These are phyloP conservation scores for Ochotona curzoniae DNA, from an alignment of 2,113 vertebrate species.

Conservation along the genomic window DNA sequence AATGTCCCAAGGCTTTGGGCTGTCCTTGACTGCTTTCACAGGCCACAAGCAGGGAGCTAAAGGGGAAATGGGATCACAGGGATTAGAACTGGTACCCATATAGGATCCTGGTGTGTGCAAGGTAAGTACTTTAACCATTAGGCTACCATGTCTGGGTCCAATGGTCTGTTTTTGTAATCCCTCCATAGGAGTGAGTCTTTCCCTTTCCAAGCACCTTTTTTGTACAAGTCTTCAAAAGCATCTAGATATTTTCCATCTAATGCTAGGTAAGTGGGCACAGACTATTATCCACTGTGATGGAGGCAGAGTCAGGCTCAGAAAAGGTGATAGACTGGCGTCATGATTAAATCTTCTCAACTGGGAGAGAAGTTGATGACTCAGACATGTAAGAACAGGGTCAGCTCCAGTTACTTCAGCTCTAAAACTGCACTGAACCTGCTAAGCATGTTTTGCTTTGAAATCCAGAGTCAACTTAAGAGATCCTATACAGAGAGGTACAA, in stretches of 20 bases:
- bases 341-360: neutral
- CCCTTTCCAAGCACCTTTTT: neutral
- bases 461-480: neutral
- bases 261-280: neutral
- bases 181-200: neutral
- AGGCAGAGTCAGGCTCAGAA: neutral
- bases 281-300: too few relatives aligned
- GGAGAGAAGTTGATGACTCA: neutral
- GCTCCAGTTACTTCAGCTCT: too few relatives aligned
- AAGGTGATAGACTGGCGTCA: neutral
- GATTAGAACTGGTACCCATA: too few relatives aligned
- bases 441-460: neutral
- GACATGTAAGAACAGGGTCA: neutral
- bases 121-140: too few relatives aligned
- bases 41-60: too few relatives aligned
- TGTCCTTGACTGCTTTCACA: too few relatives aligned
- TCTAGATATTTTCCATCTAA: neutral
- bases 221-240: neutral
- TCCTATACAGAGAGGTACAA: neutral
- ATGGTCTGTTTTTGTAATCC: neutral
- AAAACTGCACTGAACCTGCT: neutral
- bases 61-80: too few relatives aligned
- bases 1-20: too few relatives aligned
- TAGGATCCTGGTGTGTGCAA: too few relatives aligned
- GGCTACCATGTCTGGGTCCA: too few relatives aligned